phyloP scores from a whole-genome alignment of 2,797 vertebrate genomes.

The Brachymystax lenok region DNA sequence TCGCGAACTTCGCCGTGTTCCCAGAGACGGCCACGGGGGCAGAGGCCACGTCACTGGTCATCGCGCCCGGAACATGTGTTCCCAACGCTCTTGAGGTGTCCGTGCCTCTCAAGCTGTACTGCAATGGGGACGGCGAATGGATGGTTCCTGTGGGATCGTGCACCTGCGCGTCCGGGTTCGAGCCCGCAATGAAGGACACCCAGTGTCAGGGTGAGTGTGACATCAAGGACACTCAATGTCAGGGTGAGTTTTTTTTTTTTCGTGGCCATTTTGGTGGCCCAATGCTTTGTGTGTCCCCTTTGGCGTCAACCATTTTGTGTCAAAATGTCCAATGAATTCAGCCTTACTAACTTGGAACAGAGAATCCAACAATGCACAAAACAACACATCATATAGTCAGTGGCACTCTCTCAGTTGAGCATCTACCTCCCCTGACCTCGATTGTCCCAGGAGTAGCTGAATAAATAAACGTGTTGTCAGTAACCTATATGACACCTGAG shows the following conservation, averaged over 20 bases:
- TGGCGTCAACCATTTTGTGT: no score
- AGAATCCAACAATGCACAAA: conserved; percentile 23
- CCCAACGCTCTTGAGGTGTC: conserved; percentile 92
- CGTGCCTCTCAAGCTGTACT: conserved; percentile 95
- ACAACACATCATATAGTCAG: neutral
- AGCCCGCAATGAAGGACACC: conserved; percentile 88
- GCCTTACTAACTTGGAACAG: conserved; percentile 31
- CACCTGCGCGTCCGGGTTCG: conserved; percentile 90
- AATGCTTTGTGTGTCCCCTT: neutral
- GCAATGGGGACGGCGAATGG: conserved; percentile 96
- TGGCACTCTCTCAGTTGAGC: conserved; percentile 50
- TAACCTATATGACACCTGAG: conserved; percentile 42
- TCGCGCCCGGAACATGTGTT: conserved; percentile 92
- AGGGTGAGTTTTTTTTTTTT: conserved; percentile 32
- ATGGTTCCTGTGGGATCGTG: conserved; percentile 97
- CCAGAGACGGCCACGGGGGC: conserved; percentile 96
- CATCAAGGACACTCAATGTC: neutral
- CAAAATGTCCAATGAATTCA: conserved; percentile 29
- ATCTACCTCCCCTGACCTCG: conserved; percentile 49
- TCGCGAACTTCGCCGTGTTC: conserved; percentile 92
- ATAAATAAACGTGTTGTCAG: conserved; percentile 66
- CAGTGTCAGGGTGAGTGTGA: conserved; percentile 86
- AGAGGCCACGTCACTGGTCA: conserved; percentile 94
- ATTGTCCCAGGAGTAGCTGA: conserved; percentile 57
- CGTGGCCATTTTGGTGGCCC: conserved; percentile 13